These are phyloP conservation scores for Sesia bembeciformis DNA, from an alignment of 2,888 invertebrate species.

Conservation along the genomic window DNA sequence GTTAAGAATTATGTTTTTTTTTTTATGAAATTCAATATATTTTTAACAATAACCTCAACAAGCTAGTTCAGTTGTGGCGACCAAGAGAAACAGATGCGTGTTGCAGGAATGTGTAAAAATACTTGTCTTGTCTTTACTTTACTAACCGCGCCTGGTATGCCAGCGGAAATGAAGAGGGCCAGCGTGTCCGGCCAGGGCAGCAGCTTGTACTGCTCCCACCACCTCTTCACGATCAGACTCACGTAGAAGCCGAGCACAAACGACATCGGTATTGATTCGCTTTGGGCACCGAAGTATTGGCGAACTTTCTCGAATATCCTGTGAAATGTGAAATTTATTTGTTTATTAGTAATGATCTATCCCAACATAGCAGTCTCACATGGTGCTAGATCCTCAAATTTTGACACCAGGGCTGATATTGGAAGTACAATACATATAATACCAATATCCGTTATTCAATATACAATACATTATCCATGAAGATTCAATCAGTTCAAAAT, in stretches of 20 bases:
- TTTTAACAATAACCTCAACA: no score
- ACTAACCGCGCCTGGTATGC: conserved; percentile 92
- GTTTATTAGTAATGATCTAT: neutral
- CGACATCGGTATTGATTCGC: conserved; percentile 94
- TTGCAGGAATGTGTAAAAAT: neutral
- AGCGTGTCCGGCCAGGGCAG: conserved; percentile 96
- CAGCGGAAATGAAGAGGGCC: conserved; percentile 92
- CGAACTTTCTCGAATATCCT: conserved; percentile 92
- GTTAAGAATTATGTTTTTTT: no score
- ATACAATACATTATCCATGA: no score
- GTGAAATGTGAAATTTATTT: conserved; percentile 33
- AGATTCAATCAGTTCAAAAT: no score
- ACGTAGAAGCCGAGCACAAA: conserved; percentile 97
- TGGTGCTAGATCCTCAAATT: no score
- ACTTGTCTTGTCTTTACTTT: conserved; percentile 44
- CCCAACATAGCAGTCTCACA: no score
- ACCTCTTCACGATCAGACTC: conserved; percentile 90
- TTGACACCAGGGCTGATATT: no score
- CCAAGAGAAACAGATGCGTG: no score
- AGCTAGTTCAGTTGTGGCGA: no score
- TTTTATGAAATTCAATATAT: no score
- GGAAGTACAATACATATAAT: no score
- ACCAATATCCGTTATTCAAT: no score
- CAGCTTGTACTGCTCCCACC: conserved; percentile 96
- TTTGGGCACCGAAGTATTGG: conserved; percentile 89